A percentile compares a stretch with the other conserved stretches of the same genome.
Evolutionary conservation across 1,140 invertebrate species (phyloP).

Genomic region (Caenorhabditis remanei): DNA sequence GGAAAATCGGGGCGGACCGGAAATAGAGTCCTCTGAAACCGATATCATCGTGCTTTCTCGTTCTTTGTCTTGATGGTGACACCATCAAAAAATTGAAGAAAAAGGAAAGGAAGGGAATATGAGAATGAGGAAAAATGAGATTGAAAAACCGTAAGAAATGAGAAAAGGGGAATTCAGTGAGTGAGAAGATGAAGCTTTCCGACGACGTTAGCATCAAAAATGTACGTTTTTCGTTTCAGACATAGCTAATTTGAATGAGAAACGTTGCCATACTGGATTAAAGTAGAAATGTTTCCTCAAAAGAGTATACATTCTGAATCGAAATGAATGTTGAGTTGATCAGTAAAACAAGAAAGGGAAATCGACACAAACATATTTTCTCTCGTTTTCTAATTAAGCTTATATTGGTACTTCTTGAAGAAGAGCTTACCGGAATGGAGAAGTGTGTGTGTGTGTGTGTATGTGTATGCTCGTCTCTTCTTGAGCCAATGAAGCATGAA

Average conservation of each 20-base stretch:
- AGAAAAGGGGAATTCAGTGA: background rate
- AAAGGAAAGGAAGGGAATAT: background rate
- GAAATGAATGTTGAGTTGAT: no score
- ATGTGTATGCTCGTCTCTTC: background rate
- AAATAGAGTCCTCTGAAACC: constrained; percentile 33
- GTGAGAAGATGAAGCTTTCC: no score
- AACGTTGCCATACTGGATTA: no score
- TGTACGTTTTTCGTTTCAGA: no score
- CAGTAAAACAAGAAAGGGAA: background rate
- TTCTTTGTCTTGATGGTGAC: constrained; percentile 23
- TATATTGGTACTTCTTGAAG: background rate
- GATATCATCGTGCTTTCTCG: constrained; percentile 9
- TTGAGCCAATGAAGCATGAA: constrained; percentile 9
- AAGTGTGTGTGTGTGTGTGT: background rate
- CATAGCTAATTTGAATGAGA: no score
- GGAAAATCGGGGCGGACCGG: background rate
- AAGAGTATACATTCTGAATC: no score
- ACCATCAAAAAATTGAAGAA: background rate
- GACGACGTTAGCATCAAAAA: no score
- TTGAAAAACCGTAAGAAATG: background rate
- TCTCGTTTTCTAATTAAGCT: background rate
- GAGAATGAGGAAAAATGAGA: background rate
- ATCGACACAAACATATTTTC: background rate
- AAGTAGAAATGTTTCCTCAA: no score
- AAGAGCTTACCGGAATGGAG: background rate